Evolutionary conservation across 1,140 invertebrate genomes (phyloP), one percentile per base, ranked within the genome.

Genomic region (Bombyx mandarina): DNA sequence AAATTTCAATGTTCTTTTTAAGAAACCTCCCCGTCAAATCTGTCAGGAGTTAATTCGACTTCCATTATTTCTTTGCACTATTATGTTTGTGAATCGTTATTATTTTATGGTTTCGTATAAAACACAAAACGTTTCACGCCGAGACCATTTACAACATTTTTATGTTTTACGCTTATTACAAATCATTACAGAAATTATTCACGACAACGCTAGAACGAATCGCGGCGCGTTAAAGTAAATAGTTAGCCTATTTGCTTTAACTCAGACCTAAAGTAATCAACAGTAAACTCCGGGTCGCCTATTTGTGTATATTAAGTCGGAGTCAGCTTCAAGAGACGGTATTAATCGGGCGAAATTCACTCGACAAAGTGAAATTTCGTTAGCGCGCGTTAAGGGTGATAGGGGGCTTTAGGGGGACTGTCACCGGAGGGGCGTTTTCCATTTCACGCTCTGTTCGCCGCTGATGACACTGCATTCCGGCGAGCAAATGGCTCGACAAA

Each of bases 391-490:
- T 71, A 73, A 69, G 66, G 67, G 72, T 49, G 43, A 50, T 46
- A 63, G 60, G 67, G 72, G 60, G 67, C 55, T 56, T 57, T 58
- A 45, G 54, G 52, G 65, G 66, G 66, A 56, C 66, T 76, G 77
- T 77, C 75, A 77, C 74, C 51, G 69, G 60, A 65, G 77, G 82
- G 83, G 83, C 79, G 79, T 86, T 77, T 86, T 84, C 83, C 76
- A 86, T 86, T 86, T 77, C 81, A 84, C 83, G 83, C 79, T 81
- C 77, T 76, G 78, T 77, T 83, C 75, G 63, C 51, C 71, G 61
- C 82, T 86, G 83, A 86, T 85, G 83, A 85, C 83, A 81, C 73
- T 74, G 80, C 83, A 86, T 86, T 83, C 83, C 83, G 59, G 52
- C 62, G 66, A 73, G 66, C 76, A 84, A 86, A 86, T 86, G 81